Base-by-base conservation (phyloP, 2,797 vertebrate genomes). In the Pipistrellus kuhlii region DNA sequence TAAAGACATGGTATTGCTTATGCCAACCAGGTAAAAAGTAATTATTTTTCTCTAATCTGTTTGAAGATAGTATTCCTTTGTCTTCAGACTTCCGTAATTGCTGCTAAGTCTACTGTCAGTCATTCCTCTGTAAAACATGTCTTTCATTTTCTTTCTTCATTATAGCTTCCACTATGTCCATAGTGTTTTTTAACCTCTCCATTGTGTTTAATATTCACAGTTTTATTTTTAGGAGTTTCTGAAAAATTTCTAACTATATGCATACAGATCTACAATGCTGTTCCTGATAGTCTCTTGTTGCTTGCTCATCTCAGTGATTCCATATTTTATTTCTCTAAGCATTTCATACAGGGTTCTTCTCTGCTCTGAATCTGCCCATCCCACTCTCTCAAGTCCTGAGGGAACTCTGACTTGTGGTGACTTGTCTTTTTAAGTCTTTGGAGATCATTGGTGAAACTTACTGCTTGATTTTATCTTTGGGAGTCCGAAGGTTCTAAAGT, bases 271-370 rank as follows among this genome's bases (percentile, higher is more conserved):
- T 85, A 32, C 62, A 20, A 0, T 48, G 68, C 9, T 88, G 11
- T 64, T 88, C 25, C 38, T 72, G 35, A 62, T 32, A 30, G 30
- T 72, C 38, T 77, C 13, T 82, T 91, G 32, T 44, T 76, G 32
- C 85, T 93, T 91, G 64, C 46, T 92, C 41, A 3, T 93, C 84
- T 93, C 91, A 25, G 41, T 83, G 71, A 92, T 53, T 83, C 46
- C 44, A 0, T 53, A 23, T 15, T 71, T 59, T 30, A 32, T 66
- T 41, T 93, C 44, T 86, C 38, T 46, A 55, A 85, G 51, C 30
- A 44, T 89, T 80, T 77, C 53, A 64, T 35, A 15, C 12, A 3
- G 59, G 64, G 57, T 41, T 80, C 59, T 90, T 90, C 27, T 93
- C 41, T 90, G 35, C 77, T 84, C 66, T 83, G 0, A 69, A 9